These are phyloP conservation scores for Enteromius fasciolatus DNA, from an alignment of 2,797 vertebrate species.

Conservation along the genomic window DNA sequence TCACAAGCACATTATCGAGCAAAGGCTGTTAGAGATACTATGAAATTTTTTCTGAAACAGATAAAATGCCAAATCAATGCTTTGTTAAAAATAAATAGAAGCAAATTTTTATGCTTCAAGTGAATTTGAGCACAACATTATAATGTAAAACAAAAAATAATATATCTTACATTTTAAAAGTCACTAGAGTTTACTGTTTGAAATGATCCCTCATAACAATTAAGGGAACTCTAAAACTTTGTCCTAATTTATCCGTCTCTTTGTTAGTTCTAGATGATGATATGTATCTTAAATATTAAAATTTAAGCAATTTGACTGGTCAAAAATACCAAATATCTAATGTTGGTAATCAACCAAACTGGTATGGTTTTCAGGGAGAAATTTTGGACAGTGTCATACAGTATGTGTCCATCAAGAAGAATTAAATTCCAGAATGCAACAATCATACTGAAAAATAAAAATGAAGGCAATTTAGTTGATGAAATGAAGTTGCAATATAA, in stretches of 20 bases:
- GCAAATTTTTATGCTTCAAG: not conserved
- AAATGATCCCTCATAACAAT: not conserved
- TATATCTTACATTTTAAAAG: not conserved
- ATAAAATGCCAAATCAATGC: not conserved
- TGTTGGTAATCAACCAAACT: not conserved
- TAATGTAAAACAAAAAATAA: not conserved
- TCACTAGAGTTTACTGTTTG: no score
- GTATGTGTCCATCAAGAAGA: not conserved
- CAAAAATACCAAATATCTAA: not conserved
- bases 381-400: not conserved
- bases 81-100: conserved; percentile 10
- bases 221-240: not conserved
- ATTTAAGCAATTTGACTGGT: not conserved
- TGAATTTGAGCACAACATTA: not conserved
- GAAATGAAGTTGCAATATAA: not conserved
- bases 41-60: not conserved
- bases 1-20: not conserved
- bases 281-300: not conserved
- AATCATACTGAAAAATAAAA: not conserved
- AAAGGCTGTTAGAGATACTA: not conserved
- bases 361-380: not conserved
- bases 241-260: not conserved
- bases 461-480: not conserved
- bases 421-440: not conserved
- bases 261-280: not conserved